phyloP scores from a whole-genome alignment of 1,140 invertebrate genomes.

The Condylostylus longicornis region DNA sequence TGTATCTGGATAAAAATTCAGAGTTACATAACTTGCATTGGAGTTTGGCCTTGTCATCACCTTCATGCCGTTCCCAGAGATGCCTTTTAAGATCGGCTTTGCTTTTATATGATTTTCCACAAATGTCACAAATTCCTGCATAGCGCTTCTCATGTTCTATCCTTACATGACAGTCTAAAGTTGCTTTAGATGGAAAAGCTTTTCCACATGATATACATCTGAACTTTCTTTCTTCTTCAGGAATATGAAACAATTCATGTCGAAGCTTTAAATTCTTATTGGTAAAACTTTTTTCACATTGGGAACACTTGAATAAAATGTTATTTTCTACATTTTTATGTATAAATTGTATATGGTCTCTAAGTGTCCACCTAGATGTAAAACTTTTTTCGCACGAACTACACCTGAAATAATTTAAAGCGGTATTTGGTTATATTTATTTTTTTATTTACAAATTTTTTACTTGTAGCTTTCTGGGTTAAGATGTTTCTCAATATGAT shows the following conservation, averaged over 20 bases:
- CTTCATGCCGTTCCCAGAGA: slow-evolving; percentile 21
- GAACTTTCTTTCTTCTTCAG: too few species aligned
- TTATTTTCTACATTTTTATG: too few species aligned
- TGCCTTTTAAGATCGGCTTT: slow-evolving; percentile 22
- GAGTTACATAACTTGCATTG: slow-evolving; percentile 28
- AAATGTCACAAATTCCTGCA: slow-evolving; percentile 27
- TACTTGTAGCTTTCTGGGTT: slow-evolving; percentile 28
- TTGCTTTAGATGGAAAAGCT: slow-evolving; percentile 18
- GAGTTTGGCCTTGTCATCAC: slow-evolving; percentile 21
- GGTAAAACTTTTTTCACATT: background rate
- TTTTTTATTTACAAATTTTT: too few species aligned
- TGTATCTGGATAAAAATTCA: slow-evolving; percentile 28
- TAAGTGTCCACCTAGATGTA: slow-evolving; percentile 23
- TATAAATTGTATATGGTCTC: slow-evolving; percentile 24
- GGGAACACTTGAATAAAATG: too few species aligned
- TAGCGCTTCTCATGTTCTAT: slow-evolving; percentile 18
- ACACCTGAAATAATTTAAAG: too few species aligned
- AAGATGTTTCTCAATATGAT: slow-evolving; percentile 23
- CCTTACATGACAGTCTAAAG: slow-evolving; percentile 17
- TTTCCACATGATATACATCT: too few species aligned
- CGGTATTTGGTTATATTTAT: too few species aligned
- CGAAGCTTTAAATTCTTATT: too few species aligned
- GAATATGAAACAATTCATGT: too few species aligned
- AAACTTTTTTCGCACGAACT: slow-evolving; percentile 18
- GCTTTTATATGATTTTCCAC: slow-evolving; percentile 25